Conservation (phyloP, 2,888 invertebrate genomes). For the Clitarchus hookeri region DNA sequence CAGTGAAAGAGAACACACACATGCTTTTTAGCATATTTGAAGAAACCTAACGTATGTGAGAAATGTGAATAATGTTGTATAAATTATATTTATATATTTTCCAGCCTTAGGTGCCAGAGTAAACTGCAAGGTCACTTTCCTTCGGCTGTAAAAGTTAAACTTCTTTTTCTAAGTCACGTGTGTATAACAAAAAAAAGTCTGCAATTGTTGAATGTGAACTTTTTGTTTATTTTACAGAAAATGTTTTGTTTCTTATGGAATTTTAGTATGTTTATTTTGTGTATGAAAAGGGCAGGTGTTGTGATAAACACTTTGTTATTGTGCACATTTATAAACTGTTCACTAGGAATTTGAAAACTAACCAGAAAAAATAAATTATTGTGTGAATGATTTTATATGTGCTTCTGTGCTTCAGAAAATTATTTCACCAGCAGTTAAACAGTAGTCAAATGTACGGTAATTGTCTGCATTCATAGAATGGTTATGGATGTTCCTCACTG, state of each 20-base stretch:
- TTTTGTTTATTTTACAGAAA: not conserved
- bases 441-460: no score
- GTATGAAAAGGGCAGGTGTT: not conserved
- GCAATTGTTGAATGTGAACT: not conserved
- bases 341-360: not conserved
- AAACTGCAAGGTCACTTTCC: not conserved
- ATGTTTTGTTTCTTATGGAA: not conserved
- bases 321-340: not conserved
- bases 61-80: not conserved
- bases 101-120: not conserved
- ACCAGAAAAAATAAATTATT: not conserved
- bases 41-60: not conserved
- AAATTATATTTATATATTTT: constrained; percentile 9
- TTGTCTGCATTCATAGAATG: no score
- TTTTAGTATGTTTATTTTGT: not conserved
- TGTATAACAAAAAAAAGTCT: not conserved
- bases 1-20: not conserved
- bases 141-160: not conserved
- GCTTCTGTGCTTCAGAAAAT: not conserved
- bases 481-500: no score
- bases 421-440: no score
- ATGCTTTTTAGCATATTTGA: not conserved
- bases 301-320: not conserved
- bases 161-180: not conserved
- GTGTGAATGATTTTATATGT: not conserved